Base-by-base conservation (phyloP, 2,797 vertebrate species). In the Premnoplex brunnescens region DNA sequence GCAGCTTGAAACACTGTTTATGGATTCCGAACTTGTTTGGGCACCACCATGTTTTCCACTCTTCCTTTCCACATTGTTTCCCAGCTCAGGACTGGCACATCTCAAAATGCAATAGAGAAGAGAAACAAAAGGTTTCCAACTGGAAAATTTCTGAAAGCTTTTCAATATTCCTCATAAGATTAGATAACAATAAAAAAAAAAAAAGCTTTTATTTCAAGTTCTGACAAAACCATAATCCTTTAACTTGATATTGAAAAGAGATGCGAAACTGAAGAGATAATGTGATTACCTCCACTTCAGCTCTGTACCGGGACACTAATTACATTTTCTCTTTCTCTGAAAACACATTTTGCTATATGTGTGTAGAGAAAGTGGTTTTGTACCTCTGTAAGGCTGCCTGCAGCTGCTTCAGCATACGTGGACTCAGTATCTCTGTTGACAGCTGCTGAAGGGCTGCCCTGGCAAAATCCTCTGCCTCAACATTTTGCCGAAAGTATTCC, bases 301-400 rank as follows among this genome's bases (percentile, higher is more conserved):
- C 64, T 74, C 67, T 51, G 27, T 36, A 43, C 4, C 48, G 28
- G 34, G 72, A 67, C 74, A 67, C 17, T 44, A 74, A 85, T 67
- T 37, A 21, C 5, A 21, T 66, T 56, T 56, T 28, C 66, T 24
- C 37, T 39, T 56, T 55, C 68, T 36, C 82, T 54, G 64, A 79
- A 84, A 85, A 51, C 34, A 28, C 0, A 1, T 56, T 78, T 71
- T 78, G 16, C 17, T 63, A 51, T 0, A 0, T 0, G 3, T 46
- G 19, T 22, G 32, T 24, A 44, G 37, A 81, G 26, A 56, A 83
- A 71, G 49, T 15, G 46, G 26, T 8, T 92, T 76, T 67, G 41
- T 56, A 52, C 64, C 56, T 63, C 49, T 44, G 32, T 18, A 67
- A 36, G 48, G 63, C 73, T 26, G 48, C 36, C 62, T 66, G 55